These are phyloP conservation scores for Zaprionus obscuricornis DNA, from an alignment of 2,888 invertebrate genomes.

Conservation along the genomic window DNA sequence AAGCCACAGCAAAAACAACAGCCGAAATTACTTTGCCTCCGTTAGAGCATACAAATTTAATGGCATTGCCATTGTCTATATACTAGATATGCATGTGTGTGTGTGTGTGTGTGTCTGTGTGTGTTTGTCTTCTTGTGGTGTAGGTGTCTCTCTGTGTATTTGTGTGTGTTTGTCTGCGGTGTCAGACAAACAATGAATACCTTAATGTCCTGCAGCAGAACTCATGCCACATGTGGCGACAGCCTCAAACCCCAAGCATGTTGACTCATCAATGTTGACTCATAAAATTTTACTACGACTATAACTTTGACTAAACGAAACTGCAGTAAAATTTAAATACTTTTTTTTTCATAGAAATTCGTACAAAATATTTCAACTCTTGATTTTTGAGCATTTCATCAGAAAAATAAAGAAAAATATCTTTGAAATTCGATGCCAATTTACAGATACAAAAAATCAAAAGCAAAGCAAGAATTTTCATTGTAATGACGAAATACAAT, in stretches of 20 bases:
- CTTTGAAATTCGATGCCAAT: no score
- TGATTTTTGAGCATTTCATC: no score
- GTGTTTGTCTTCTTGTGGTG: slow-evolving; percentile 1
- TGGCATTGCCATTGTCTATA: slow-evolving; percentile 19
- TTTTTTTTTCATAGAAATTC: no score
- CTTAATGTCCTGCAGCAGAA: slow-evolving; percentile 9
- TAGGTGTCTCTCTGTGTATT: neutral
- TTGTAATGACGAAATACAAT: no score
- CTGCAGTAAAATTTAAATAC: neutral
- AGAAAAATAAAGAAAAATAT: no score
- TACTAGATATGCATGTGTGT: neutral
- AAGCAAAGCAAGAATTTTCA: no score
- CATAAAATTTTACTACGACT: no score
- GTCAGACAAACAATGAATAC: slow-evolving; percentile 15
- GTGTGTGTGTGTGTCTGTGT: neutral
- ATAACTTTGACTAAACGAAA: no score
- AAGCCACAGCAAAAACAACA: slow-evolving; percentile 22
- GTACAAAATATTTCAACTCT: no score
- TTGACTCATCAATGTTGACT: no score
- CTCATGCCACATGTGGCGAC: neutral
- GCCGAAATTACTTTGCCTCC: slow-evolving; percentile 39
- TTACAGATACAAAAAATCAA: no score
- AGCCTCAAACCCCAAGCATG: no score
- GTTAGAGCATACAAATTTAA: slow-evolving; percentile 49
- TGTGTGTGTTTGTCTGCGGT: slow-evolving; percentile 2